phyloP scores from a whole-genome alignment of 2,113 vertebrate genomes.

The Parus major region DNA sequence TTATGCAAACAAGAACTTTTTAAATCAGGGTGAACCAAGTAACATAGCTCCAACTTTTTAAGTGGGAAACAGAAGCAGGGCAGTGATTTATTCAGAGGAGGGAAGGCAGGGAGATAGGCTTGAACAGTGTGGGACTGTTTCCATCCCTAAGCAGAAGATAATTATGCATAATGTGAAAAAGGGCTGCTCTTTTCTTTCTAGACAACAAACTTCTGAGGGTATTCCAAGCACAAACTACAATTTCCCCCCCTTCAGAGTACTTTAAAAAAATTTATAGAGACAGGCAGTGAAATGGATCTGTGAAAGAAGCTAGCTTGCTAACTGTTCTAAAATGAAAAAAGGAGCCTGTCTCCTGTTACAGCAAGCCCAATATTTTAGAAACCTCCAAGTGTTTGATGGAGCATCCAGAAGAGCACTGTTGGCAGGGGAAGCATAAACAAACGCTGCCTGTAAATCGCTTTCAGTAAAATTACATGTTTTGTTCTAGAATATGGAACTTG shows the following conservation, averaged over 20 bases:
- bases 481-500: neutral
- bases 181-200: neutral
- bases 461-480: neutral
- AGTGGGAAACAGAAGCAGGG: neutral
- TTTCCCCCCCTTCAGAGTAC: neutral
- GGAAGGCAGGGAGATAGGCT: neutral
- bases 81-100: neutral
- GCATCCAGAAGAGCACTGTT: neutral
- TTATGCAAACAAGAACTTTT: neutral
- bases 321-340: neutral
- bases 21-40: neutral
- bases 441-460: neutral
- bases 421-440: constrained; percentile 3
- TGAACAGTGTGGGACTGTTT: neutral
- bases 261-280: neutral
- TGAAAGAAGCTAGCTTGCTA: neutral
- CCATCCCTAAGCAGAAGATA: neutral
- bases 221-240: neutral
- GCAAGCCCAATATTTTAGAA: neutral
- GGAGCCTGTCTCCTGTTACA: neutral
- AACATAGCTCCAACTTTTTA: neutral
- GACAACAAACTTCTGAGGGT: neutral
- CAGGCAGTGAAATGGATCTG: neutral
- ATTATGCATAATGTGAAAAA: neutral
- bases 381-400: neutral